These are phyloP conservation scores for Pteruthius melanotis DNA, from an alignment of 2,113 vertebrate species.

Conservation along the genomic window DNA sequence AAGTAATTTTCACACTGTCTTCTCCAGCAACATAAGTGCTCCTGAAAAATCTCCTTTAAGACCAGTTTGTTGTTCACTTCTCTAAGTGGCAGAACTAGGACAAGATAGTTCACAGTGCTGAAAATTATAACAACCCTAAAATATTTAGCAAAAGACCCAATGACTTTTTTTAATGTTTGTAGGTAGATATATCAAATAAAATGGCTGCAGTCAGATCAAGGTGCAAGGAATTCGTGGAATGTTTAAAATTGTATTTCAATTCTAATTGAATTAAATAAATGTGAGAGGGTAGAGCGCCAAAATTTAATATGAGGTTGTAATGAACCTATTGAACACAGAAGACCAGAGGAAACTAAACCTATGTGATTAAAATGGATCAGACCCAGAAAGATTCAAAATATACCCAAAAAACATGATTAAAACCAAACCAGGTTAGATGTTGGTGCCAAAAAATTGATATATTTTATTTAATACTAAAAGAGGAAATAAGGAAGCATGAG, in stretches of 20 bases:
- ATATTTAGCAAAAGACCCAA: background rate
- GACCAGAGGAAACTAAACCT: background rate
- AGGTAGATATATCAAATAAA: background rate
- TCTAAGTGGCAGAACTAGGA: background rate
- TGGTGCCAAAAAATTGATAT: background rate
- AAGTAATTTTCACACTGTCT: background rate
- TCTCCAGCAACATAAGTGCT: background rate
- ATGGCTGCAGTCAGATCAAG: background rate
- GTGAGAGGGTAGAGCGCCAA: background rate
- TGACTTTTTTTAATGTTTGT: background rate
- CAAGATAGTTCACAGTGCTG: background rate
- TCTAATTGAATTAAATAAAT: background rate
- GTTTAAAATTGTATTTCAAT: background rate
- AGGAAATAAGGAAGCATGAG: too few species aligned
- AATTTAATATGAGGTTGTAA: background rate
- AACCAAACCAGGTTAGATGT: background rate
- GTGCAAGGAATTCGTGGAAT: background rate
- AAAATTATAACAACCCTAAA: background rate
- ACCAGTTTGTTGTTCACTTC: background rate
- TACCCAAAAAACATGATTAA: background rate
- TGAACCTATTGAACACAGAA: fast-evolving
- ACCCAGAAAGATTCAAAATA: background rate
- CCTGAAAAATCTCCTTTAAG: background rate
- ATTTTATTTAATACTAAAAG: background rate
- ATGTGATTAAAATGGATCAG: fast-evolving